Base-by-base conservation (phyloP, 2,113 vertebrate genomes). In the pig (Sus scrofa) region DNA sequence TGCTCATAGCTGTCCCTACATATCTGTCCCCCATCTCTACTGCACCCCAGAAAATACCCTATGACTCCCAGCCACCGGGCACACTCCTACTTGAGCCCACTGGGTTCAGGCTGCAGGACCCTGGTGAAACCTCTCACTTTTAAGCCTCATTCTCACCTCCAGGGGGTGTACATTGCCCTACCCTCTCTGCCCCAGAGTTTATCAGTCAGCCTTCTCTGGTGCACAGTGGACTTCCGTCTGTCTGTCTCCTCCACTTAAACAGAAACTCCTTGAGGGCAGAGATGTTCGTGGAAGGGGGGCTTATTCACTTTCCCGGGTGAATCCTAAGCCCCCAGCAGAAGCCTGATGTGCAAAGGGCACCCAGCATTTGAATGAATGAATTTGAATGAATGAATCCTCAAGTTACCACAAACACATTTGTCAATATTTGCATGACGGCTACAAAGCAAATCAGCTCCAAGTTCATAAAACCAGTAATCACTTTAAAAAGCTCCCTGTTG, bases 301-400 rank as follows among this genome's bases (percentile, higher is more conserved):
- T 18, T 14, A 10, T n/a, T 77, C 24, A 3, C 3, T 20, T 26
- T 60, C 79, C 60, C 2, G 56, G 62, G 37, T n/a, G 32, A 60
- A 6, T 65, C 37, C 39, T 26, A 24, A 4, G 11, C 37, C 27
- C 63, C 90, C 50, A 24, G 44, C 82, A 88, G 81, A 87, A n/a
- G 18, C 58, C 22, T 3, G 20, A 16, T 32, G 44, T 8, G 2
- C 6, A 70, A 63, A 89, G n/a, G 27, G 52, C 39, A 15, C 78
- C 73, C 62, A 8, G 5, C 11, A 3, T 89, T 86, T 75, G 93
- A 91, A 71, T 58, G 79, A 94, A 89, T 62, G 83, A 96, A 78
- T 52, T 86, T 75, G 93, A 91, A 71, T 54, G 79, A 94, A 89
- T 62, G 83, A 96, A 78, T 52, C 71, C 58, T 60, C 27, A 37